phyloP scores from a whole-genome alignment of 2,113 vertebrate genomes.

The Dascyllus trimaculatus region DNA sequence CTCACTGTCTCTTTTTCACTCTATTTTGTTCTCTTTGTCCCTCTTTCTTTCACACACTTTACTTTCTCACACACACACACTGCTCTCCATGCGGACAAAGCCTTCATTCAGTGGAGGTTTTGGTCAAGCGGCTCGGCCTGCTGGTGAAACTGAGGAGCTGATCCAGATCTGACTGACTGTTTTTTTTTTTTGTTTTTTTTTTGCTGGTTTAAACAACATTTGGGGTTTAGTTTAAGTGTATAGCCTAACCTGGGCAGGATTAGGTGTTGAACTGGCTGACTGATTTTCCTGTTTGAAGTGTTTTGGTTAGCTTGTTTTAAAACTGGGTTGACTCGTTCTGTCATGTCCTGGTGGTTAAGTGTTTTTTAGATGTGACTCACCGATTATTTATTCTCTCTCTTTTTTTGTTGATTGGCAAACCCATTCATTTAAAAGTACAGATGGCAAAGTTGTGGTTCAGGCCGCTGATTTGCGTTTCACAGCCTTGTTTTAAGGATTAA shows the following conservation, averaged over 20 bases:
- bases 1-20: slow-evolving; percentile 61
- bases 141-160: slow-evolving; percentile 44
- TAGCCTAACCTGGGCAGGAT: neutral
- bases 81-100: slow-evolving; percentile 57
- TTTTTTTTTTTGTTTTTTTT: neutral
- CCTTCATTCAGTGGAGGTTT: slow-evolving; percentile 62
- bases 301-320: neutral
- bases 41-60: slow-evolving; percentile 61
- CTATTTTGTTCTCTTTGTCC: slow-evolving; percentile 62
- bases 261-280: neutral
- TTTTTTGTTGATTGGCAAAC: neutral
- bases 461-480: too few relatives aligned
- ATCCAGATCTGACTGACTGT: slow-evolving; percentile 43
- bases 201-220: neutral
- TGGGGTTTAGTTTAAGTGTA: too few relatives aligned
- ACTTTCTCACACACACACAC: slow-evolving; percentile 47
- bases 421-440: neutral
- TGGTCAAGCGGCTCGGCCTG: slow-evolving; percentile 61
- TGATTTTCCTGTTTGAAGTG: neutral
- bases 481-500: too few relatives aligned
- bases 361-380: neutral
- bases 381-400: too few relatives aligned
- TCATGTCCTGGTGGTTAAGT: neutral
- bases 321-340: neutral
- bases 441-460: too few relatives aligned